Percentiles rank a stretch among this genome's conserved stretches.
Evolutionary conservation across 2,888 invertebrate genomes (phyloP).

Genomic region (Patella caerulea): DNA sequence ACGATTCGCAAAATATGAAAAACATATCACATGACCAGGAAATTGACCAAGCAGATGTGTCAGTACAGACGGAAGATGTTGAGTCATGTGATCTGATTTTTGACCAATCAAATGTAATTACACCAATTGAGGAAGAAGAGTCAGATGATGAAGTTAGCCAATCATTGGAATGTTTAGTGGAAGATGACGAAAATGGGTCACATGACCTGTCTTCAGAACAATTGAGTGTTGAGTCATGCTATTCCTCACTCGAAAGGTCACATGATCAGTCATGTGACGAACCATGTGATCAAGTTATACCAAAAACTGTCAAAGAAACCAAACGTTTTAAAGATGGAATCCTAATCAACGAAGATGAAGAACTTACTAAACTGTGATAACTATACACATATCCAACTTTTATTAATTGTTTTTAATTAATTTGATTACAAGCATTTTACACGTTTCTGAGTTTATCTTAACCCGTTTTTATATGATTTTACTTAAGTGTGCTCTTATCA

Average conservation of each 20-base stretch:
- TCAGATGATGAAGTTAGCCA: not conserved
- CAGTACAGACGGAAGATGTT: not conserved
- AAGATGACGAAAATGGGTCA: not conserved
- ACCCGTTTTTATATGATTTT: too few relatives aligned
- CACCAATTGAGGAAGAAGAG: not conserved
- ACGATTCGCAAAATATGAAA: not conserved
- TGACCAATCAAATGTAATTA: not conserved
- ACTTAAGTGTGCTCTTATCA: too few relatives aligned
- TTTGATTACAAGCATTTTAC: too few relatives aligned
- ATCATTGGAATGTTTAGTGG: not conserved
- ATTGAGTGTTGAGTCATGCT: not conserved
- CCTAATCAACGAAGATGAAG: slow-evolving; percentile 46
- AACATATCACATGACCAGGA: not conserved
- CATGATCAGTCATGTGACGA: not conserved
- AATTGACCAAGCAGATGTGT: too few relatives aligned
- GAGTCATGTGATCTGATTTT: not conserved
- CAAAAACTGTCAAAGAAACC: not conserved
- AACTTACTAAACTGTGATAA: slow-evolving; percentile 44
- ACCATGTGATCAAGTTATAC: slow-evolving; percentile 11
- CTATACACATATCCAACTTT: too few relatives aligned
- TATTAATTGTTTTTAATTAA: too few relatives aligned
- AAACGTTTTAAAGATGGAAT: slow-evolving; percentile 15
- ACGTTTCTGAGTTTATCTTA: too few relatives aligned
- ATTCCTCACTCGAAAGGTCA: too few relatives aligned
- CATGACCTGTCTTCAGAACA: slow-evolving; percentile 1